Evolutionary conservation across 2,888 invertebrate species (phyloP).

Genomic region (Synergus itoensis): DNA sequence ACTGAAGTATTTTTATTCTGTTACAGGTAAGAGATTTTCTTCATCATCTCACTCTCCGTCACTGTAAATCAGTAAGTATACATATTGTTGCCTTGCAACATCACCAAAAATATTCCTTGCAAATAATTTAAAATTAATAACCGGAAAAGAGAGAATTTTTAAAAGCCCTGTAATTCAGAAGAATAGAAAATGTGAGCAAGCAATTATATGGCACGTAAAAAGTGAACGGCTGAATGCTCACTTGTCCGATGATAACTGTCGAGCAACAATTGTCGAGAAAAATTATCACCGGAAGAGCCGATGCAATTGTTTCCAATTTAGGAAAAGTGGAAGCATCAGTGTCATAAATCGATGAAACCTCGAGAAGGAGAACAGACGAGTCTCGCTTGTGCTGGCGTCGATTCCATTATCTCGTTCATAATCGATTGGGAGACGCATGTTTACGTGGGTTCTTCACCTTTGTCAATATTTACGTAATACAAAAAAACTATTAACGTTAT

Average conservation of each 20-base stretch:
- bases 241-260: conserved; percentile 6
- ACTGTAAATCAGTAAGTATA: too few species aligned
- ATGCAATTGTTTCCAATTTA: conserved; percentile 14
- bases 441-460: conserved; percentile 17
- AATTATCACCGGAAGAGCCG: conserved; percentile 7
- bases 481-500: neutral
- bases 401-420: conserved; percentile 16
- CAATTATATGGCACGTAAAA: neutral
- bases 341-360: conserved; percentile 24
- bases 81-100: too few species aligned
- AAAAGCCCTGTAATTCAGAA: neutral
- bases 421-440: neutral
- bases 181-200: neutral
- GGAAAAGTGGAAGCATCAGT: conserved; percentile 19
- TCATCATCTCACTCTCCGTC: too few species aligned
- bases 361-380: conserved; percentile 3
- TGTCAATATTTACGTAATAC: conserved; percentile 23
- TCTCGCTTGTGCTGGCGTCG: neutral
- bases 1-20: neutral
- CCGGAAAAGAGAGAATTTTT: neutral
- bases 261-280: neutral
- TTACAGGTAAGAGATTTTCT: neutral
- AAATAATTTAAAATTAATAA: neutral
- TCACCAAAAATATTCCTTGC: too few species aligned
- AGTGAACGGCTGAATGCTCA: neutral